phyloP scores from a whole-genome alignment of 2,113 vertebrate genomes.

The Stomatorhinus ivindoensis region DNA sequence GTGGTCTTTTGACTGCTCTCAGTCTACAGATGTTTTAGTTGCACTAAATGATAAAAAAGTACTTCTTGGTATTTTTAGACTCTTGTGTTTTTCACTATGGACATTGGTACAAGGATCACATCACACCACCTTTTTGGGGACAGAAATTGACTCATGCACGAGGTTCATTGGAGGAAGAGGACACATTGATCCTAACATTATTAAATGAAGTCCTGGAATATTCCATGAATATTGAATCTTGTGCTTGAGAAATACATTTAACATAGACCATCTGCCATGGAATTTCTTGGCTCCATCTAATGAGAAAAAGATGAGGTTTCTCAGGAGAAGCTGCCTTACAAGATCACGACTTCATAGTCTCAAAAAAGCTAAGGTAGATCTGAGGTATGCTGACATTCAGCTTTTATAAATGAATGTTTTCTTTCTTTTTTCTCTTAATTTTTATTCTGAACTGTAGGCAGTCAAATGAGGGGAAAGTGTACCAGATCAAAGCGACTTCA shows the following conservation, averaged over 20 bases:
- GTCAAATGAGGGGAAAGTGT: neutral
- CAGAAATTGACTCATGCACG: no score
- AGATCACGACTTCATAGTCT: neutral
- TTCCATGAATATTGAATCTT: neutral
- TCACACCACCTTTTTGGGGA: neutral
- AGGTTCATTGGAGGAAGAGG: neutral
- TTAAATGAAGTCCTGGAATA: neutral
- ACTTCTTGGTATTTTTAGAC: neutral
- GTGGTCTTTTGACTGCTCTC: neutral
- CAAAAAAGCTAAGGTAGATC: neutral
- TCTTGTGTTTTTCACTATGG: neutral
- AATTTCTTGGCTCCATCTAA: neutral
- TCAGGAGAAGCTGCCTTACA: neutral
- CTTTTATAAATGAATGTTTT: neutral
- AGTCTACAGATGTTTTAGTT: neutral
- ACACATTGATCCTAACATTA: neutral
- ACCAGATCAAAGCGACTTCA: neutral
- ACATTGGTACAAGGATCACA: neutral
- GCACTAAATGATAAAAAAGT: neutral
- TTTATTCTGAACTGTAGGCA: neutral
- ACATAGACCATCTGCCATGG: neutral
- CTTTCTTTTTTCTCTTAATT: neutral
- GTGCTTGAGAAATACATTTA: neutral
- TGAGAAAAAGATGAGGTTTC: neutral
- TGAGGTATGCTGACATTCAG: neutral